Conservation (phyloP, 2,888 invertebrate genomes). For the Andricus quercusramuli region DNA sequence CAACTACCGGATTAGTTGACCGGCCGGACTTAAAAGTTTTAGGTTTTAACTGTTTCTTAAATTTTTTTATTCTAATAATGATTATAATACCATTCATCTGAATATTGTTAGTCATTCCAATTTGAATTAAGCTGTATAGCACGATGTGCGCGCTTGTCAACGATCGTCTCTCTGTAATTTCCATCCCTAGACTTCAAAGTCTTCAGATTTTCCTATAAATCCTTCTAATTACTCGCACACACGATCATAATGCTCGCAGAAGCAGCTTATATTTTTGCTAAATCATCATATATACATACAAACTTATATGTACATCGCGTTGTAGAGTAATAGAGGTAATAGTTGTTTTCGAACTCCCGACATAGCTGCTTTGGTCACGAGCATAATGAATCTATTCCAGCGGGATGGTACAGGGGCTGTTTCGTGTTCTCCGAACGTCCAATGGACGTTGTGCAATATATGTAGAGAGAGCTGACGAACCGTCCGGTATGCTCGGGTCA, state of each 20-base stretch:
- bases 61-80: too few species aligned
- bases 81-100: too few species aligned
- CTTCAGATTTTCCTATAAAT: neutral
- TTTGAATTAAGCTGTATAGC: too few species aligned
- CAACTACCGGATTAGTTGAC: too few species aligned
- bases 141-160: too few species aligned
- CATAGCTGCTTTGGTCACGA: conserved; percentile 64
- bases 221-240: conserved; percentile 13
- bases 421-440: conserved; percentile 31
- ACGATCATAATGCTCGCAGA: neutral
- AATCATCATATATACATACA: neutral
- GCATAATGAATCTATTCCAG: conserved; percentile 71
- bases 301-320: neutral
- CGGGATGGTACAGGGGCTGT: conserved; percentile 45
- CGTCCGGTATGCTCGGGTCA: conserved; percentile 46
- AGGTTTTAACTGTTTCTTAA: too few species aligned
- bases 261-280: conserved; percentile 44
- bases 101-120: too few species aligned
- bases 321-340: conserved; percentile 42
- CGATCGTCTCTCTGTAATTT: too few species aligned
- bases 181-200: neutral
- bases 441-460: conserved; percentile 22
- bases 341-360: conserved; percentile 68
- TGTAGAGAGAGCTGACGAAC: conserved; percentile 9
- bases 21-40: too few species aligned